Percentiles rank a stretch among this genome's conserved stretches.
These are phyloP conservation scores for Sparus aurata DNA, from an alignment of 2,797 vertebrate genomes.

Conservation along the genomic window DNA sequence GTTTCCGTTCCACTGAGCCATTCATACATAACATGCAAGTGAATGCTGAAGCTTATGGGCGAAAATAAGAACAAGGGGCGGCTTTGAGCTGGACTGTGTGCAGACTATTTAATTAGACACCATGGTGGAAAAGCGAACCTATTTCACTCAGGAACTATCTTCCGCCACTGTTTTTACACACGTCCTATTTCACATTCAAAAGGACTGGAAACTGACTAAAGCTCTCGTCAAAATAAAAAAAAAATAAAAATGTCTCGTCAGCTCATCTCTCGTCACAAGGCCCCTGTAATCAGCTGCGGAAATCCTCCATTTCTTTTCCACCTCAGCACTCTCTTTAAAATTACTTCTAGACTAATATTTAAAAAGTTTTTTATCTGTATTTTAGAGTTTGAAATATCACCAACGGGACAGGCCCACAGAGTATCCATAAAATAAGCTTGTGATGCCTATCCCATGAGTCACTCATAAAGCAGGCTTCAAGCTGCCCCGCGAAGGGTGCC, in stretches of 20 bases:
- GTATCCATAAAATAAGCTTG: conserved; percentile 51
- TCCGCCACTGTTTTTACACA: conserved; percentile 15
- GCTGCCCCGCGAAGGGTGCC: conserved; percentile 45
- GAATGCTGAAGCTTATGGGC: conserved; percentile 20
- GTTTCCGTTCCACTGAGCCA: conserved; percentile 12
- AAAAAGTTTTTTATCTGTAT: conserved; percentile 4
- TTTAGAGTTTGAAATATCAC: conserved; percentile 39
- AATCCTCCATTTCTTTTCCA: not conserved
- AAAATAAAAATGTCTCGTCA: not conserved
- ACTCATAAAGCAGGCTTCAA: conserved; percentile 64
- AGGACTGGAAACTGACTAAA: not conserved
- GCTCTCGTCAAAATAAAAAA: conserved; percentile 7
- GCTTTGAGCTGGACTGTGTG: conserved; percentile 47
- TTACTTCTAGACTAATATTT: conserved; percentile 32
- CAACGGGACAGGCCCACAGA: conserved; percentile 35
- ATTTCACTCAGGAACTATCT: conserved; percentile 18
- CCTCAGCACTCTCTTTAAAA: not conserved
- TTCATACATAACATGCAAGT: conserved; percentile 29
- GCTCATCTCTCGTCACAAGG: not conserved
- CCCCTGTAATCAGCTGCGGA: not conserved
- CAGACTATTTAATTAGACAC: conserved; percentile 44
- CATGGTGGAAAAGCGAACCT: conserved; percentile 25
- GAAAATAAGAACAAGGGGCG: conserved; percentile 50
- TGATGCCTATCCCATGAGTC: conserved; percentile 70
- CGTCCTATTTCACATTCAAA: conserved; percentile 2